Evolutionary conservation across 2,888 invertebrate genomes (phyloP).

Genomic region (Laspeyria flexula): DNA sequence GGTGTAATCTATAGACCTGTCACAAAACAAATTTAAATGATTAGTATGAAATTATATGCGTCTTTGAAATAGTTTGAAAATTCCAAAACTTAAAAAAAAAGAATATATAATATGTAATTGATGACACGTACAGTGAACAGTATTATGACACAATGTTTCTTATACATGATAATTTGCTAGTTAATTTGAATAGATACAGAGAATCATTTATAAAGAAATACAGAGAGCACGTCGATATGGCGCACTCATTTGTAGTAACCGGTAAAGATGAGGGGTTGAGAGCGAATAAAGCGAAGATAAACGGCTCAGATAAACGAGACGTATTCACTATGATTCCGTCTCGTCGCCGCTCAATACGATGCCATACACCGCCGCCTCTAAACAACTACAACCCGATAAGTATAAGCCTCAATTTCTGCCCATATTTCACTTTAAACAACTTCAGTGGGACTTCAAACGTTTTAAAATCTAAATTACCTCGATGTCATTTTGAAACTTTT

Average conservation of each 20-base stretch:
- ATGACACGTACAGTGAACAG: too few relatives aligned
- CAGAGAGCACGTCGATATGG: constrained; percentile 27
- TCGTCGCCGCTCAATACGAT: constrained; percentile 44
- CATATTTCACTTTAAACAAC: constrained; percentile 1
- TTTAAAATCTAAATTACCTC: too few relatives aligned
- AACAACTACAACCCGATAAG: constrained; percentile 34
- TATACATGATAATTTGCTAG: not conserved
- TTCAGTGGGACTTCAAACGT: too few relatives aligned
- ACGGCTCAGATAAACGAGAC: constrained; percentile 43
- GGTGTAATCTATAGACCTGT: too few relatives aligned
- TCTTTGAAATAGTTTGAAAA: too few relatives aligned
- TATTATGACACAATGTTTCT: too few relatives aligned
- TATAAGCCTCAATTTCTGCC: constrained; percentile 20
- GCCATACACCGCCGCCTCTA: constrained; percentile 27
- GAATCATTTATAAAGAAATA: constrained; percentile 10
- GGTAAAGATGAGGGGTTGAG: constrained; percentile 48
- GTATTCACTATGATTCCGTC: constrained; percentile 45
- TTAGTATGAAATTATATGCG: too few relatives aligned
- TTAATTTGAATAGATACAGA: not conserved
- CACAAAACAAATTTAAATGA: too few relatives aligned
- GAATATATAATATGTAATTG: too few relatives aligned
- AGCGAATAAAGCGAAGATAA: constrained; percentile 48
- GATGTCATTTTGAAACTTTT: too few relatives aligned
- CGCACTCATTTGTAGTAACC: constrained; percentile 45
- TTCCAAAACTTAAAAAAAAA: too few relatives aligned